Evolutionary conservation across 2,113 vertebrate genomes (phyloP).

Genomic region (Ictalurus furcatus): DNA sequence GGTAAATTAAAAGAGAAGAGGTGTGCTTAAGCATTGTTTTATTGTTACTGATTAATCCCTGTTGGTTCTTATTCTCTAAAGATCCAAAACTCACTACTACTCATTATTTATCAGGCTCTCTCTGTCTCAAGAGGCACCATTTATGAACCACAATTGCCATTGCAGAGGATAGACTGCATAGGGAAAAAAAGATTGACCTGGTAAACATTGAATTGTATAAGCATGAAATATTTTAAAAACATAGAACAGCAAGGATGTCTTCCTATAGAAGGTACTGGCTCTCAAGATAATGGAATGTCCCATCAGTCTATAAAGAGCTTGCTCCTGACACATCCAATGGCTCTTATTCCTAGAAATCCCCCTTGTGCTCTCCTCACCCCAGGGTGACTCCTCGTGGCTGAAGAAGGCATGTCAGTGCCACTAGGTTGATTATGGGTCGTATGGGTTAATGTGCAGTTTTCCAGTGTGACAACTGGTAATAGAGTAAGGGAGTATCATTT

Average conservation of each 20-base stretch:
- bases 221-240: not conserved
- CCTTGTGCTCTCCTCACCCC: not conserved
- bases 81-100: not conserved
- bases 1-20: not conserved
- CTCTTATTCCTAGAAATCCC: not conserved
- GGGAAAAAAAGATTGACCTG: not conserved
- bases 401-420: not conserved
- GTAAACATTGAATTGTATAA: not conserved
- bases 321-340: not conserved
- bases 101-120: not conserved
- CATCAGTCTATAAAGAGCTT: not conserved
- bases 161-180: not conserved
- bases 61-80: not conserved
- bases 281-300: not conserved
- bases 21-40: not conserved
- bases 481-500: not conserved
- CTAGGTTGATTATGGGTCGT: not conserved
- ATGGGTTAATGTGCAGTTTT: conserved; percentile 2
- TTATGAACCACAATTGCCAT: not conserved
- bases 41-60: not conserved
- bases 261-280: not conserved
- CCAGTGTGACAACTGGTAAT: not conserved
- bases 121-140: not conserved
- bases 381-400: not conserved
- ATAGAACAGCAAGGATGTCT: not conserved